Conservation (phyloP, 2,888 invertebrate species). For the Melanostoma mellinum region DNA sequence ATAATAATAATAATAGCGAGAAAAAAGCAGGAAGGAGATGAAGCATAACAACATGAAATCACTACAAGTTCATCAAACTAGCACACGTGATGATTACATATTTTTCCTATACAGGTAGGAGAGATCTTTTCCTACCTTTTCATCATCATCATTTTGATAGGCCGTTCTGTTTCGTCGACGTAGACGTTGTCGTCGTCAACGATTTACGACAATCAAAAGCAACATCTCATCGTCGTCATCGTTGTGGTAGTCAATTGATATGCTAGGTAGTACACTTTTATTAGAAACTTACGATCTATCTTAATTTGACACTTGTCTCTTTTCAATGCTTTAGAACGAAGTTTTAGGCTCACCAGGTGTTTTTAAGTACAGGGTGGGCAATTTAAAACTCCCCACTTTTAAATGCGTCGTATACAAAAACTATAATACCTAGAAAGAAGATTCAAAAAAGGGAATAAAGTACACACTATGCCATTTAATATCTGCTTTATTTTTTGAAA, state of each 20-base stretch:
- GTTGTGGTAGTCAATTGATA: constrained; percentile 33
- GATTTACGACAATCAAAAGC: constrained; percentile 30
- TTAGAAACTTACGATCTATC: constrained; percentile 29
- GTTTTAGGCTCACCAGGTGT: no score
- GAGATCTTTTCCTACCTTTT: constrained; percentile 7
- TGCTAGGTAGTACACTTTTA: constrained; percentile 10
- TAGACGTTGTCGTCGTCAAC: constrained; percentile 23
- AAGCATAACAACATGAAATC: constrained; percentile 65
- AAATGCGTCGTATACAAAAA: no score
- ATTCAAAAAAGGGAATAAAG: no score
- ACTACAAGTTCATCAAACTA: constrained; percentile 72
- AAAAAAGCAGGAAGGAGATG: constrained; percentile 48
- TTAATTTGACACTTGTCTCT: constrained; percentile 1
- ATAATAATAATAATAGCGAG: constrained; percentile 20
- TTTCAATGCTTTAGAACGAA: no score
- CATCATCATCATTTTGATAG: constrained; percentile 43
- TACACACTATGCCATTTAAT: no score
- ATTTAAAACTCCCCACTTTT: no score
- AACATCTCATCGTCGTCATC: constrained; percentile 52
- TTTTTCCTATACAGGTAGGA: constrained; percentile 30
- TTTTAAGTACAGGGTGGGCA: no score
- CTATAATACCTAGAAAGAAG: no score
- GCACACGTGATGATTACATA: constrained; percentile 68
- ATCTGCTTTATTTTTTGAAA: no score
- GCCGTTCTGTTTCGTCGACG: constrained; percentile 14